Conservation (phyloP, 2,797 vertebrate genomes). For the Merluccius polli region DNA sequence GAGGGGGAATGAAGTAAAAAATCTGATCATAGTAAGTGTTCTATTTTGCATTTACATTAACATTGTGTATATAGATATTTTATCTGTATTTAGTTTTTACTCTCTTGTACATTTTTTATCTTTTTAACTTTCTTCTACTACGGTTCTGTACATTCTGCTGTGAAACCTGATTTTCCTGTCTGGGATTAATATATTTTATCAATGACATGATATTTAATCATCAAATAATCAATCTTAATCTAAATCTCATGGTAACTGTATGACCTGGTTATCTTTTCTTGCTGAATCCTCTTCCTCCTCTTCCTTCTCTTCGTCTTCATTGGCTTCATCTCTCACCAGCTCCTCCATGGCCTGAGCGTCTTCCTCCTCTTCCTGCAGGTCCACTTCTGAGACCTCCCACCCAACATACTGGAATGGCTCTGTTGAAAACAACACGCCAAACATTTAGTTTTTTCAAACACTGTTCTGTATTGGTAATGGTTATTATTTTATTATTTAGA, state of each 20-base stretch:
- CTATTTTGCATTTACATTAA: no score
- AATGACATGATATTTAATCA: neutral
- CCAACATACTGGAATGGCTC: constrained; percentile 76
- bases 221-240: neutral
- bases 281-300: constrained; percentile 43
- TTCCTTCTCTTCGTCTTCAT: constrained; percentile 48
- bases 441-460: constrained; percentile 7
- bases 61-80: neutral
- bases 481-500: no score
- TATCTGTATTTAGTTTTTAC: neutral
- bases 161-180: neutral
- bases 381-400: constrained; percentile 71
- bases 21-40: no score
- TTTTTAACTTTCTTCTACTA: neutral
- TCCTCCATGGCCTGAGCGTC: constrained; percentile 72
- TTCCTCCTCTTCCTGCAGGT: constrained; percentile 82
- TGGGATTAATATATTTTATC: neutral
- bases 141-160: neutral
- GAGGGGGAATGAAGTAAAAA: neutral
- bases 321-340: constrained; percentile 56
- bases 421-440: no score
- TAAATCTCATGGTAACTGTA: neutral
- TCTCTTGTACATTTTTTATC: neutral
- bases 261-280: neutral
- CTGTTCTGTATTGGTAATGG: no score